Base-by-base conservation (phyloP, 1,140 invertebrate species). In the Archivesica marissinica region DNA sequence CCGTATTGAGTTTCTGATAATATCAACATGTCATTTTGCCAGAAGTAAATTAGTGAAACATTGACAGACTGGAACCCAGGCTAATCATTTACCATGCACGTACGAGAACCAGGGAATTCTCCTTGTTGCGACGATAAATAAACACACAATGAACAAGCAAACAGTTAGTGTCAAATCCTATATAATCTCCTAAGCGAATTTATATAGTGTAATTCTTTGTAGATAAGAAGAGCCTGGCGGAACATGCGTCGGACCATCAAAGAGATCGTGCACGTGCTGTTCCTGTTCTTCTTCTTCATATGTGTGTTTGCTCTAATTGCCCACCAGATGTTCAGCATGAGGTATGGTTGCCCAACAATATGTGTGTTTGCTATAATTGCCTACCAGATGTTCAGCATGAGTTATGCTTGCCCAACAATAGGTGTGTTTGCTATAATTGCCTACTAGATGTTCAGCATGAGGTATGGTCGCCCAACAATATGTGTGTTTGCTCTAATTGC, bases 211-310 rank as follows among this genome's bases (percentile, higher is more conserved):
- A n/a, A 70, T 76, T 76, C n/a, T 61, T 80, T 44, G 7, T 52
- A 85, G 82, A 76, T 85, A 28, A 25, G 82, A 30, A 1, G 82
- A 70, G 72, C 82, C 1, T 85, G 82, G 82, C 76, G 82, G 13
- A 85, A 85, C 41, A 85, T 85, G 35, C 38, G 82, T 17, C 44
- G 54, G n/a, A 85, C 82, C 7, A 50, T 78, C 11, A 77, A 56
- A 23, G 70, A 85, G 38, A 85, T 85, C 20, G 59, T 70, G 23
- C 82, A 77, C n/a, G 82, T 78, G 20, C 13, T 77, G 4, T 9
- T 85, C 38, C 72, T 85, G 3, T 78, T 85, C 47, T 66, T 38
- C 38, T 85, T 85, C 74, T 64, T 78, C 20, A 85, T 85, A 25
- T 64, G 68, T 9, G 74, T 78, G 56, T 85, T 85, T 64, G 56